Percentiles rank a stretch among this genome's conserved stretches.
Evolutionary conservation across 2,888 invertebrate genomes (phyloP).

Genomic region (Nysson spinosus): DNA sequence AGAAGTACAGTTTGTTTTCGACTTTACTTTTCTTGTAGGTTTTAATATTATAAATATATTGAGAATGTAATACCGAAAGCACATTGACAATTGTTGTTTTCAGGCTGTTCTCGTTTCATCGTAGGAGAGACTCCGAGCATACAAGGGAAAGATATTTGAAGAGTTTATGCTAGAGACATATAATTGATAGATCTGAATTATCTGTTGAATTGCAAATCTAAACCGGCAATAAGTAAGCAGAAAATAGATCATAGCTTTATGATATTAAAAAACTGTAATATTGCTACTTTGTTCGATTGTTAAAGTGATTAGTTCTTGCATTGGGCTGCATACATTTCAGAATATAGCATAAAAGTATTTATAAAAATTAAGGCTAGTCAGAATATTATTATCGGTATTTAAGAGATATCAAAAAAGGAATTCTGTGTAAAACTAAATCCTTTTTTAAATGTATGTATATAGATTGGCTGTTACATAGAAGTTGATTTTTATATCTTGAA

Average conservation of each 20-base stretch:
- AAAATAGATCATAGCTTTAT: constrained; percentile 14
- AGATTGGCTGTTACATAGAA: no score
- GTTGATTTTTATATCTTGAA: no score
- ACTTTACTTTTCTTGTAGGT: constrained; percentile 20
- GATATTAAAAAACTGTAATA: no score
- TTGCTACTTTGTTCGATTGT: no score
- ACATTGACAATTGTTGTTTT: constrained; percentile 63
- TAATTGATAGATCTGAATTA: constrained; percentile 18
- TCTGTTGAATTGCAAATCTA: constrained; percentile 7
- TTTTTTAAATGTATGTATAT: no score
- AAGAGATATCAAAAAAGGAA: background rate
- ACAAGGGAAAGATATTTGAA: constrained; percentile 57
- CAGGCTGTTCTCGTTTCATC: constrained; percentile 60
- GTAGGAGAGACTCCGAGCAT: constrained; percentile 51
- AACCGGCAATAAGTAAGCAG: constrained; percentile 10
- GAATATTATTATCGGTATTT: constrained; percentile 12
- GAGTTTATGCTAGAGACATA: constrained; percentile 29
- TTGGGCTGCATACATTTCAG: no score
- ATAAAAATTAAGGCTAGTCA: constrained; percentile 12
- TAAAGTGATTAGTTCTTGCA: no score
- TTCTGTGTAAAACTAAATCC: no score
- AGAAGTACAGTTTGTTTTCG: constrained; percentile 17
- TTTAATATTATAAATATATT: constrained; percentile 16
- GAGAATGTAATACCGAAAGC: constrained; percentile 51
- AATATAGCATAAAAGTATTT: no score